phyloP scores from a whole-genome alignment of 2,797 vertebrate genomes.

The Tarsius wallacei region DNA sequence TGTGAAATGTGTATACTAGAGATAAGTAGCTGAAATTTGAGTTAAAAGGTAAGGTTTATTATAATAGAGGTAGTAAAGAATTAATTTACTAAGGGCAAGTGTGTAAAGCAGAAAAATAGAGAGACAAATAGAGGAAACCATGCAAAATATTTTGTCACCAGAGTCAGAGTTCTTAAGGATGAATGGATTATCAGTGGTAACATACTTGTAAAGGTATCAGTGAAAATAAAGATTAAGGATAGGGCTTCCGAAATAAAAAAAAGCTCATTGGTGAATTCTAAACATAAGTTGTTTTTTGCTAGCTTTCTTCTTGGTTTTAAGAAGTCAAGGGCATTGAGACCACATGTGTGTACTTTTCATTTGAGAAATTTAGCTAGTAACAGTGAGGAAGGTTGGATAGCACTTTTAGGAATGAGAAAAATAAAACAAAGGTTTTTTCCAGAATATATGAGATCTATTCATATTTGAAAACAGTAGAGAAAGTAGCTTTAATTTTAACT shows the following conservation, averaged over 20 bases:
- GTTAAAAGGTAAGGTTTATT: not conserved
- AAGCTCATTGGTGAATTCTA: constrained; percentile 9
- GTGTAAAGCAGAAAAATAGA: not conserved
- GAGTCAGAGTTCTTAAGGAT: not conserved
- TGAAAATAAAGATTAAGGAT: constrained; percentile 35
- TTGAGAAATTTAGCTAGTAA: constrained; percentile 1
- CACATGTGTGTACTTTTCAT: not conserved
- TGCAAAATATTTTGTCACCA: not conserved
- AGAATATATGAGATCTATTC: constrained; percentile 1
- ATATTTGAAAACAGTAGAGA: constrained; percentile 7
- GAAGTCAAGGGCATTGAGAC: not conserved
- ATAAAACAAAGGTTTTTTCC: constrained; percentile 2
- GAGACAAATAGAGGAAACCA: not conserved
- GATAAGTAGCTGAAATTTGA: constrained; percentile 19
- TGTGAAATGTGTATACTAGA: constrained; percentile 13
- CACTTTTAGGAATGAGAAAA: constrained; percentile 13
- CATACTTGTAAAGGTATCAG: not conserved
- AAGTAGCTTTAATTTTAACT: constrained; percentile 47
- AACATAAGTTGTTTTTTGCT: constrained; percentile 33
- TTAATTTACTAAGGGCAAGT: constrained; percentile 34
- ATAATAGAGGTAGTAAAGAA: constrained; percentile 1
- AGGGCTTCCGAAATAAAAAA: constrained; percentile 23
- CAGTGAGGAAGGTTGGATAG: not conserved
- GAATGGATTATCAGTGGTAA: not conserved
- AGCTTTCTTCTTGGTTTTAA: not conserved